Base-by-base conservation (phyloP, 2,113 vertebrate genomes). In the Aptenodytes patagonicus region DNA sequence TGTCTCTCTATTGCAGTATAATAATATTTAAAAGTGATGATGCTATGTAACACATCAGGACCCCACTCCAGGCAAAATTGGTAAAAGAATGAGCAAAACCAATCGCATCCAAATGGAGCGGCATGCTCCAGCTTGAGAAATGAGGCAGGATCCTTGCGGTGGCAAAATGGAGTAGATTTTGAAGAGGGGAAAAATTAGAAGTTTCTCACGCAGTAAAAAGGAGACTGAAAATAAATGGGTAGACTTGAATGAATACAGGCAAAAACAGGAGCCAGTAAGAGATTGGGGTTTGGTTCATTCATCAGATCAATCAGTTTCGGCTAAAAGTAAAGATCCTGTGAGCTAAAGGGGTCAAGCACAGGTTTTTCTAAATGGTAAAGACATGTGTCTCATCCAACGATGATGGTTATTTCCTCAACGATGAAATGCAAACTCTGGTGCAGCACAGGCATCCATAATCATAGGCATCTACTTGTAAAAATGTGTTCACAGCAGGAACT, bases 41-140 rank as follows among this genome's bases (percentile, higher is more conserved):
- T 57, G 40, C 32, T 38, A 8, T 29, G 34, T 22, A 82, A 58
- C 32, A 4, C 0, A 0, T 26, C 42, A n/a, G 34, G 20, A 55
- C 22, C 11, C 15, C 13, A 2, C 40, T 26, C 22, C 4, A 40
- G 60, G 22, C 78, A 38, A 38, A 68, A 26, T 0, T 60, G 47
- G 22, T n/a, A 17, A 62, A 92, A 85, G 29, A 60, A 64, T 0
- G 3, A 60, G 65, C 32, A 68, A 75, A 93, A 47, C 7, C 8
- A 34, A 7, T n/a, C 1, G 2, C 12, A 12, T 5, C 2, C 8
- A 28, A 49, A 26, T 6, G 18, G 25, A 55, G 7, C 0, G 8
- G 54, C 29, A 55, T 1, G 9, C 29, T 55, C 54, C 6, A 9
- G 29, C 54, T 55, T 55, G 54, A 55, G 58, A 42, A 78, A 76